Evolutionary conservation across 2,113 vertebrate genomes (phyloP).

Genomic region (Myotis yumanensis): DNA sequence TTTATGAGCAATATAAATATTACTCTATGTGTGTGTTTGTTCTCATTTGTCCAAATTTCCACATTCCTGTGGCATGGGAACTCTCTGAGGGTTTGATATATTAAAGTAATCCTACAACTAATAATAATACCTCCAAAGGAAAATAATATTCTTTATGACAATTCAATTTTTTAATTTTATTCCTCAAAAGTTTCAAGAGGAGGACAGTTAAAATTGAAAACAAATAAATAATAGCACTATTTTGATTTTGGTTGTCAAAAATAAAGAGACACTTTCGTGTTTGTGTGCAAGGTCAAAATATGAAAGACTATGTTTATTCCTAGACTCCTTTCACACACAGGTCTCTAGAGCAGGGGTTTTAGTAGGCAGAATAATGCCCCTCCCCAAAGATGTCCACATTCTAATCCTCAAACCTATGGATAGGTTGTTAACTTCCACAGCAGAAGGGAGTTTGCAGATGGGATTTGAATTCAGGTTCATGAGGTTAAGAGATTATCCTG

Average conservation of each 20-base stretch:
- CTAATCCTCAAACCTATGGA: background rate
- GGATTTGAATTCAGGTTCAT: background rate
- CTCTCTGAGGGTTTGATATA: slow-evolving; percentile 61
- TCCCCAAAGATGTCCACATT: background rate
- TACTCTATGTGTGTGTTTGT: background rate
- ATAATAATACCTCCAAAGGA: slow-evolving; percentile 66
- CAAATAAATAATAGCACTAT: slow-evolving; percentile 6
- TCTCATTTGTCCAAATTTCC: slow-evolving; percentile 52
- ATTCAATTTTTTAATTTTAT: slow-evolving; percentile 60
- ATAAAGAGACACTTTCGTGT: background rate
- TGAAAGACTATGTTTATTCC: background rate
- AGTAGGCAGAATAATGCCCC: background rate
- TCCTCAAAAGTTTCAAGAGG: slow-evolving; percentile 53
- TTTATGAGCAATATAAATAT: slow-evolving; percentile 40
- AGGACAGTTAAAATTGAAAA: slow-evolving; percentile 60
- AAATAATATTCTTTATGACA: slow-evolving; percentile 67
- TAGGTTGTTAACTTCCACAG: background rate
- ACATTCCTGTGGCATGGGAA: slow-evolving; percentile 35
- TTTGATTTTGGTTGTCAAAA: slow-evolving; percentile 30
- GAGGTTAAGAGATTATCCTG: background rate
- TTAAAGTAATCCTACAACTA: slow-evolving; percentile 52
- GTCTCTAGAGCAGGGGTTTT: background rate
- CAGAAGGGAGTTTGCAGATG: background rate
- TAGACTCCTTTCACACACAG: background rate
- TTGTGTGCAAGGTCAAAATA: slow-evolving; percentile 36